phyloP scores from a whole-genome alignment of 92 coral and sea anemone species.

The Desmophyllum pertusum region DNA sequence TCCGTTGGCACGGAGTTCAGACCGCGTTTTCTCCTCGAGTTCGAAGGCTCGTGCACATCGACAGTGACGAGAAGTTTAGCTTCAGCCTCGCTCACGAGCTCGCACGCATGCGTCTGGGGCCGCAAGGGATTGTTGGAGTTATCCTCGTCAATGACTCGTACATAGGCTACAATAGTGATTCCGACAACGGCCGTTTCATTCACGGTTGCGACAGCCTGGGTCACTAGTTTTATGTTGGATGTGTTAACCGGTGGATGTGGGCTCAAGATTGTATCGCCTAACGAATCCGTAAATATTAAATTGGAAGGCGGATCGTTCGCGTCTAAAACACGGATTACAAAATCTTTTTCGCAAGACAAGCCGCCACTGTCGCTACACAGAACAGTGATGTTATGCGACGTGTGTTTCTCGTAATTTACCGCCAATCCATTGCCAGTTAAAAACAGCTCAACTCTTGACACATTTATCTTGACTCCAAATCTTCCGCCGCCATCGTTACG shows the following conservation, averaged over 20 bases:
- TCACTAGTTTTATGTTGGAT: constrained; percentile 41
- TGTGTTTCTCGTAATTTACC: constrained; percentile 64
- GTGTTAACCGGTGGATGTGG: constrained; percentile 61
- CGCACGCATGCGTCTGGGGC: constrained; percentile 68
- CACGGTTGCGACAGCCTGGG: constrained; percentile 64
- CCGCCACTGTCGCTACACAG: constrained; percentile 70
- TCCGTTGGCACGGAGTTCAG: constrained; percentile 49
- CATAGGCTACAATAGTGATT: constrained; percentile 69
- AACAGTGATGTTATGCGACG: constrained; percentile 45
- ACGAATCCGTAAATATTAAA: constrained; percentile 64
- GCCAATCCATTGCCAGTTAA: constrained; percentile 66
- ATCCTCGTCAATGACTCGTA: constrained; percentile 66
- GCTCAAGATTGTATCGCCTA: constrained; percentile 64
- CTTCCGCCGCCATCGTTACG: constrained; percentile 68
- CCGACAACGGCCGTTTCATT: constrained; percentile 74
- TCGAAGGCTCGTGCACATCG: constrained; percentile 52
- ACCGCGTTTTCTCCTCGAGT: constrained; percentile 39
- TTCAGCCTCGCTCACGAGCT: constrained; percentile 68
- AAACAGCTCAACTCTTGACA: constrained; percentile 34
- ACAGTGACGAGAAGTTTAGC: constrained; percentile 56
- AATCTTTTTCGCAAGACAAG: constrained; percentile 48
- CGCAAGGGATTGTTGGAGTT: constrained; percentile 48
- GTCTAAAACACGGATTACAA: constrained; percentile 51
- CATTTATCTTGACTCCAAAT: constrained; percentile 52
- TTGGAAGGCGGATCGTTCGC: constrained; percentile 67